Evolutionary conservation across 1,140 invertebrate genomes (phyloP), one percentile per base, ranked within the genome.

Genomic region (Macrotrachela quadricornifera): DNA sequence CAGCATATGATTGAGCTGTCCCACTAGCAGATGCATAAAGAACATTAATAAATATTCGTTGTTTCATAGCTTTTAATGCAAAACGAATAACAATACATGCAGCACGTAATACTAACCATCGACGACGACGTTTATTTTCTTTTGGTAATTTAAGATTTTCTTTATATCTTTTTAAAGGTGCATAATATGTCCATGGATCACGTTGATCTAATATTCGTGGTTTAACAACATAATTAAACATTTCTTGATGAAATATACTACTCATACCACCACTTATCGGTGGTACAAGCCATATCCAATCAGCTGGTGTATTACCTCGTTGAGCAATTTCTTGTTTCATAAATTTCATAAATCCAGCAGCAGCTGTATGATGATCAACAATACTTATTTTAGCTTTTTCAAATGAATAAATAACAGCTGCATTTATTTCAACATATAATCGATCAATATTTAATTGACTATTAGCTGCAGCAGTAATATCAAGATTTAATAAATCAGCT

Each of bases 231-330:
- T 92, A 94, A 39, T 83, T 70, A 4, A 85, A 78, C 85, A 92
- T 90, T 73, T 94, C 87, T 70, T 91, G 86, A 66, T 92, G 88
- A 67, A 88, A 94, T 0, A 92, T 85, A 0, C 84, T 81, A 6
- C 82, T 84, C 12, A 84, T 76, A 9, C 83, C 85, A 14, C 82
- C 81, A 6, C 84, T 86, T 64, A 91, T 77, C 0, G 88, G 87
- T 2, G 88, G 88, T 4, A 91, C 84, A 51, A 92, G 83, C 88
- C 87, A 92, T 16, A 90, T 79, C 88, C 88, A 94, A 73, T 94
- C 87, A 3, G 83, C 83, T 1, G 85, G 86, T 69, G 86, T 91
- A 0, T 87, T 87, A 50, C 85, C 85, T 57, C 87, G 71, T n/a
- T 88, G 66, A 60, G 80, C 75, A 61, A 80, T 78, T 64, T 94